A percentile compares a stretch with the other conserved stretches of the same genome.
Evolutionary conservation across 1,140 invertebrate species (phyloP).

Genomic region (Eriosoma lanigerum): DNA sequence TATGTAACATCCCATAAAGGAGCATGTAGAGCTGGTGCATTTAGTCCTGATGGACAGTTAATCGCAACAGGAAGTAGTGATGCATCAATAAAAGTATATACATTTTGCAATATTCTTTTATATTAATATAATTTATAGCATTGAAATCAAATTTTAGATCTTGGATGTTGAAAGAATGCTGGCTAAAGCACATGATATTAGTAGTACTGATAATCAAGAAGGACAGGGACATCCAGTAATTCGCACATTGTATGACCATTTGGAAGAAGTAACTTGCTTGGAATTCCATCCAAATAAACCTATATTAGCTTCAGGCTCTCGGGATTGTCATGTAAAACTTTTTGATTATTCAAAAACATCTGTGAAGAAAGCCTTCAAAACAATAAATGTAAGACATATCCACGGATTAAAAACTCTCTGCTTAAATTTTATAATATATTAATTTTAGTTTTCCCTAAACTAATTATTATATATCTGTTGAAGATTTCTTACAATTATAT

Average conservation of each 20-base stretch:
- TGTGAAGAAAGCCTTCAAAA: conserved; percentile 95
- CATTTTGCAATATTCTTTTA: not conserved
- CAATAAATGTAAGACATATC: conserved; percentile 69
- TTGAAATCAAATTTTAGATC: conserved; percentile 64
- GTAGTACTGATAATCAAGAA: conserved; percentile 63
- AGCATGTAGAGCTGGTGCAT: conserved; percentile 90
- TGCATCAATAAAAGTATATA: conserved; percentile 87
- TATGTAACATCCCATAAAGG: conserved; percentile 99
- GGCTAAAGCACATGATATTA: conserved; percentile 85
- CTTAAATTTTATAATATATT: not conserved
- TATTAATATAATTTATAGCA: not conserved
- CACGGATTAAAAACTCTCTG: not conserved
- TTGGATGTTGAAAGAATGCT: conserved; percentile 97
- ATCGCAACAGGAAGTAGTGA: conserved; percentile 98
- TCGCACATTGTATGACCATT: conserved; percentile 96
- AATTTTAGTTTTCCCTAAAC: not conserved
- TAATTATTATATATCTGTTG: too few relatives aligned
- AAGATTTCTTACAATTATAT: too few relatives aligned
- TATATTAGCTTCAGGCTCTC: conserved; percentile 89
- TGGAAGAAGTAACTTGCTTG: conserved; percentile 94
- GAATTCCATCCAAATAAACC: conserved; percentile 95
- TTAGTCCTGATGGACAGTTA: conserved; percentile 89
- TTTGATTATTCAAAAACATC: conserved; percentile 98
- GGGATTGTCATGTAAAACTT: conserved; percentile 91
- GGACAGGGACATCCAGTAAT: conserved; percentile 96